Conservation (phyloP, 2,888 invertebrate genomes). For the Ornithoptera alexandrae region DNA sequence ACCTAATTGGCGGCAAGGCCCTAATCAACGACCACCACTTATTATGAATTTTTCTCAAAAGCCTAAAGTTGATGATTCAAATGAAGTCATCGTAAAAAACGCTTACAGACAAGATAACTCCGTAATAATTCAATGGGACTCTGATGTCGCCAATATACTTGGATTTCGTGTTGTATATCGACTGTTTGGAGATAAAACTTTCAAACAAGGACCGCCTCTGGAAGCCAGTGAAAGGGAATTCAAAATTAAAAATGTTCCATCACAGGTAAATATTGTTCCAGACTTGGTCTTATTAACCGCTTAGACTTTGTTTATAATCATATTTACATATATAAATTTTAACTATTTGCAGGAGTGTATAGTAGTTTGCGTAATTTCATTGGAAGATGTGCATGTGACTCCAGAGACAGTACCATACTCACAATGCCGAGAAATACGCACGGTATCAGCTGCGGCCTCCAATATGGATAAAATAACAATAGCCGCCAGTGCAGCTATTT, state of each 20-base stretch:
- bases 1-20: constrained; percentile 71
- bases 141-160: constrained; percentile 91
- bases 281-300: constrained; percentile 1
- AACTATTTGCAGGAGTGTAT: constrained; percentile 87
- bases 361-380: constrained; percentile 94
- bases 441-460: constrained; percentile 89
- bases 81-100: constrained; percentile 91
- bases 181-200: constrained; percentile 92
- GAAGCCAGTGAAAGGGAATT: constrained; percentile 95
- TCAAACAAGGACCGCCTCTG: constrained; percentile 93
- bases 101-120: constrained; percentile 92
- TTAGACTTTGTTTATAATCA: constrained; percentile 33
- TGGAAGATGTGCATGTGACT: constrained; percentile 93
- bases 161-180: constrained; percentile 94
- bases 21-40: constrained; percentile 84
- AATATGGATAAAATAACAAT: constrained; percentile 98
- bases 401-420: constrained; percentile 91
- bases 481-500: constrained; percentile 95
- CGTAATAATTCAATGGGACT: constrained; percentile 95
- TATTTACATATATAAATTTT: constrained; percentile 3
- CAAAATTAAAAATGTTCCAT: constrained; percentile 94
- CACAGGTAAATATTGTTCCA: constrained; percentile 81
- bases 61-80: constrained; percentile 82
- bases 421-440: constrained; percentile 94
- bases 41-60: constrained; percentile 86